Evolutionary conservation across 2,888 invertebrate species (phyloP), one percentile per base, ranked within the genome.

Genomic region (Troides aeacus): DNA sequence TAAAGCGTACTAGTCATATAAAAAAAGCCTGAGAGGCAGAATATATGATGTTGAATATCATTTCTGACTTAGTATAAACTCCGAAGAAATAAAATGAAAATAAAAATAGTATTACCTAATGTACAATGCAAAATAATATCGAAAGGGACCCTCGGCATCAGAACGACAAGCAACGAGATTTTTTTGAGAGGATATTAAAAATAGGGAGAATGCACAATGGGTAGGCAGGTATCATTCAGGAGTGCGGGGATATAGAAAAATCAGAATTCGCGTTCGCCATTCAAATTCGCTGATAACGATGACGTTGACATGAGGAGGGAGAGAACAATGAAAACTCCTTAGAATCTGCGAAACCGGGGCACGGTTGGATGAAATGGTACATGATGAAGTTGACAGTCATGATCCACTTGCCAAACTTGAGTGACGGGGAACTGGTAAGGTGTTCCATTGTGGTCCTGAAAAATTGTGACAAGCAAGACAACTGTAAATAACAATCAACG

Each of bases 211-310:
- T 65, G 71, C 78, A 88, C 87, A 89, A 88, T 84, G 72, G 83
- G 65, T 66, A 75, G 64, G 67, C 82, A 84, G 78, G 78, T 78
- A 77, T 82, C 82, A 84, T 86, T 85, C 81, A 83, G 80, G 81
- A 77, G 84, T 84, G 82, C 81, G 81, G 82, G 89, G 89, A 89
- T 89, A 90, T 87, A 85, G 84, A 85, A 89, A 87, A 88, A 89
- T 89, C 87, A 84, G 84, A 88, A 88, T 83, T 83, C 80, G 74
- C 79, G 76, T 81, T 80, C 82, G 74, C 78, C 74, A 83, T 87
- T 86, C 83, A 82, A 79, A 81, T 83, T 76, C 68, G 61, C 69
- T 81, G 86, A 85, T 84, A 84, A 75, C 76, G 74, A 74, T 78
- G 78, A 78, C 78, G 77, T 73, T 75, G 73, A 67, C 68, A 70